Base-by-base conservation (phyloP, 2,888 invertebrate genomes). In the Cryptocephalus primarius region DNA sequence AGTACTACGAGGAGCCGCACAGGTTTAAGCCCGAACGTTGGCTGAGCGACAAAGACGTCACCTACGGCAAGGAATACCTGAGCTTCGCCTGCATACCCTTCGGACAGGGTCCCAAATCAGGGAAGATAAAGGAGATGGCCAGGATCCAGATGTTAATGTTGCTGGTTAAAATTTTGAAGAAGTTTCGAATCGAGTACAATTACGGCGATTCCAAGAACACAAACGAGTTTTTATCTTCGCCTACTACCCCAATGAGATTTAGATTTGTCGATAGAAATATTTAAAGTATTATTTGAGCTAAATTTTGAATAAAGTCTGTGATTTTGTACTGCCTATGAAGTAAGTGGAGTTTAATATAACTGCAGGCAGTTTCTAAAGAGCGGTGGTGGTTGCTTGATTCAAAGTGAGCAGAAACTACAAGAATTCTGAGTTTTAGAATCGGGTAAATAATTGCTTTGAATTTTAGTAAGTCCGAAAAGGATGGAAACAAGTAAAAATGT, bases 1-100 rank as follows among this genome's bases (percentile, higher is more conserved):
- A 78, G 53, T 78, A 82, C 61, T 83, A 77, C 54, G 82, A 82
- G 31, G 79, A 82, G 53, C 77, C 82, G 0, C 58, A 67, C 1
- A 75, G 74, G 48, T 83, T 79, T 56, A 67, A 70, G 50, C 82
- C 83, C 1, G 81, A 82, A 54, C 70, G 83, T 47, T 83, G 83
- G 83, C 57, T 80, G 11, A 67, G 0, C 62, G 55, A 42, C 32
- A 52, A 45, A 45, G 31, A 51, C 6, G 51, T 50, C 33, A 53
- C 51, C 8, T 48, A 57, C 38, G 57, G 55, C 32, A 48, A 53
- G 33, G 57, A 55, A 4, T 48, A 51, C 41, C 76, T 77, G 46
- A 65, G 73, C 0, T 78, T 78, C 56, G 78, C 79, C 22, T 77
- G 75, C 1, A 72, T 82, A 51, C 82, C 82, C 0, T 83, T 80